Conservation (phyloP, 2,888 invertebrate genomes). For the Macaria liturata region DNA sequence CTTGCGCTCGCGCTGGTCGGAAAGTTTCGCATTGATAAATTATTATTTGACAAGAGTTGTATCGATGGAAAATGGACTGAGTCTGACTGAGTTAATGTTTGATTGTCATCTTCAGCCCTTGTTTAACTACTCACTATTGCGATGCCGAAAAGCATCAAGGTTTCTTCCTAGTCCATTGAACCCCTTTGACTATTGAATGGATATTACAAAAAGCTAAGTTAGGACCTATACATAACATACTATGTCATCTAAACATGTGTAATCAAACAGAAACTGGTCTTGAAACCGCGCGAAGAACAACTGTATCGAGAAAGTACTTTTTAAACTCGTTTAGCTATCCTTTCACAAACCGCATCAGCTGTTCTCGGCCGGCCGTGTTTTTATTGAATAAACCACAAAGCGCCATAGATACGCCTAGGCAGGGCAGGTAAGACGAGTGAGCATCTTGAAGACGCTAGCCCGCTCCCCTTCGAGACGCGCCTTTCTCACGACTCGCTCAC, state of each 20-base stretch:
- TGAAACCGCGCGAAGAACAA: constrained; percentile 8
- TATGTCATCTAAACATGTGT: background rate
- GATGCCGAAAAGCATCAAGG: too few relatives aligned
- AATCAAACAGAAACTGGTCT: constrained; percentile 10
- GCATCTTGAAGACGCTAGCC: constrained; percentile 61
- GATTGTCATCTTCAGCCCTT: too few relatives aligned
- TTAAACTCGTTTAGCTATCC: constrained; percentile 16
- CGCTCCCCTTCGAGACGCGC: constrained; percentile 57
- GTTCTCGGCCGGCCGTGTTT: constrained; percentile 30
- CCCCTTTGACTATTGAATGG: too few relatives aligned
- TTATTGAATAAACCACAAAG: constrained; percentile 35
- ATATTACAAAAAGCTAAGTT: too few relatives aligned
- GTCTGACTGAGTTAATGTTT: too few relatives aligned
- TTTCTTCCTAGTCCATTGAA: too few relatives aligned
- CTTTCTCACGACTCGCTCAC: constrained; percentile 76
- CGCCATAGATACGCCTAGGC: constrained; percentile 32
- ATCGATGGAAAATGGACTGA: too few relatives aligned
- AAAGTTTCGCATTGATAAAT: constrained; percentile 22
- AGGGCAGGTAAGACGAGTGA: constrained; percentile 33
- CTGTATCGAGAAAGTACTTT: constrained; percentile 21
- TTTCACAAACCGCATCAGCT: constrained; percentile 30
- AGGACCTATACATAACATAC: background rate
- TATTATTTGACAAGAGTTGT: constrained; percentile 2
- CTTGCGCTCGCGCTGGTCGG: constrained; percentile 21
- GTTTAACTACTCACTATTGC: too few relatives aligned